Base-by-base conservation (phyloP, 2,888 invertebrate species). In the Megamerina dolium region DNA sequence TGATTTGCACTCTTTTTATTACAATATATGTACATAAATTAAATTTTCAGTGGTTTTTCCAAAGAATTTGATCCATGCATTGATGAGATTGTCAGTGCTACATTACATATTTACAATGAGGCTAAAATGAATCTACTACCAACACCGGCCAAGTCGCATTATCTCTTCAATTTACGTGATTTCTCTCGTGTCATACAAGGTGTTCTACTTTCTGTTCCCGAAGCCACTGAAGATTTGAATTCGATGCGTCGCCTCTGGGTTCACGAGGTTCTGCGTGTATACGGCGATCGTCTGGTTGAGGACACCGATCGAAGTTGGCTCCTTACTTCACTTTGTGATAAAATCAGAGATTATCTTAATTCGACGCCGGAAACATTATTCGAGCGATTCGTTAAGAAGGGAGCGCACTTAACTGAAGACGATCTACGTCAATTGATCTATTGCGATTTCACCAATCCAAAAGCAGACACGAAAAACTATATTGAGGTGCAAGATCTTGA, bases 371-470 rank as follows among this genome's bases (percentile, higher is more conserved):
- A 85, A 52, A 63, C 67, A 3, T 75, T 95, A 64, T 85, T 95
- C 41, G 69, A 73, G 4, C 79, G 88, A 46, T 72, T 93, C 2
- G 74, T 77, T 29, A 55, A 60, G 36, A 57, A 66, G 46, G 58
- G 60, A 19, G 49, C 59, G 37, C 40, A 51, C 17, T 78, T 94
- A 37, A 83, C 83, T 2, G 92, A 93, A 63, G 74, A 75, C 14
- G 88, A 94, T 65, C 74, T 95, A 6, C 78, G 94, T 43, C 86
- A 84, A 57, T 74, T 96, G 48, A 80, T 96, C 46, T 96, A 88
- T 70, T 96, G 96, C 65, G 94, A 96, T 69, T 96, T 96, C 66
- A 85, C 87, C 0, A 94, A 96, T 73, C 89, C 92, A 0, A 94
- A 94, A 76, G 87, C 86, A 10, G 93, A 94, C 60, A 80, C 82